phyloP scores from a whole-genome alignment of 2,113 vertebrate species.

The Bagarius yarrelli region DNA sequence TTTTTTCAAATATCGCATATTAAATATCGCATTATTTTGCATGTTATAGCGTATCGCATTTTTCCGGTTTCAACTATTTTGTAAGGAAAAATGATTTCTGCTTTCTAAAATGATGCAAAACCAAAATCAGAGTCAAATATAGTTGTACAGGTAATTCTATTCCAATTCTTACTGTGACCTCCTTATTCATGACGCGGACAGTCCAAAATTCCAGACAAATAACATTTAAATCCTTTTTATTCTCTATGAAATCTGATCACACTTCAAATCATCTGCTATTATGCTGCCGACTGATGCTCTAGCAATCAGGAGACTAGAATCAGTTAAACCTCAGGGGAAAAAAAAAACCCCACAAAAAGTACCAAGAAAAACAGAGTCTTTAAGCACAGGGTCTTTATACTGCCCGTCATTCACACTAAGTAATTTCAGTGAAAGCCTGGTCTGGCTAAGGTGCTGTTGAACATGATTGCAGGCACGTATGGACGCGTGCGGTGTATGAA shows the following conservation, averaged over 20 bases:
- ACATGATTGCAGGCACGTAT: constrained; percentile 19
- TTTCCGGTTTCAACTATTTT: neutral
- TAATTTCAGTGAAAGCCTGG: constrained; percentile 44
- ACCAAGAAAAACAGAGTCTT: neutral
- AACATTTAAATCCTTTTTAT: neutral
- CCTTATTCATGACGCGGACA: no score
- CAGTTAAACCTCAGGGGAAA: no score
- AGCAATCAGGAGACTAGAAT: neutral
- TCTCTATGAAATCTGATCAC: no score
- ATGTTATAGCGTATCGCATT: no score
- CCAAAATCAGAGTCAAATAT: no score
- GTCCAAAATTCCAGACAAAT: no score
- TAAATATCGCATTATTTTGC: no score
- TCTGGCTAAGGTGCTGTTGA: constrained; percentile 23
- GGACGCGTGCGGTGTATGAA: neutral
- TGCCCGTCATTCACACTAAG: constrained; percentile 15
- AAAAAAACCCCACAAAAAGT: neutral
- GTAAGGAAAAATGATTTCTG: neutral
- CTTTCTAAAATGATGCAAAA: no score
- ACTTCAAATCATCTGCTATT: neutral
- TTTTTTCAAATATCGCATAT: no score
- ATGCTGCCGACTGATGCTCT: neutral
- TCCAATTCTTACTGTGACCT: no score
- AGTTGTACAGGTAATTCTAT: no score
- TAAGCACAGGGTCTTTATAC: neutral